Evolutionary conservation across 2,888 invertebrate genomes (phyloP).

Genomic region (Euspilapteryx auroguttella): DNA sequence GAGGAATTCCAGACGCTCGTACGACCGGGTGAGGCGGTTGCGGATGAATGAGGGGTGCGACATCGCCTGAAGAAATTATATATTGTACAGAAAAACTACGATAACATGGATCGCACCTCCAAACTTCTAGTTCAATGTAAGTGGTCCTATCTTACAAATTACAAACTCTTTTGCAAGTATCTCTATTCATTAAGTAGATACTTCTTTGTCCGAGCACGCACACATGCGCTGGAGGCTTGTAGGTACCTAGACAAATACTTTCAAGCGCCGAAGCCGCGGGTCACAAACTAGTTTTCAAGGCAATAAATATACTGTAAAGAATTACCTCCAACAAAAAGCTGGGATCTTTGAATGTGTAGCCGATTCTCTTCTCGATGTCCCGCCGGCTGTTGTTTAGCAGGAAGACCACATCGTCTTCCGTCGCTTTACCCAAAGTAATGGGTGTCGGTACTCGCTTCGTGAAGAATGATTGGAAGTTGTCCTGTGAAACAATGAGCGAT

Average conservation of each 20-base stretch:
- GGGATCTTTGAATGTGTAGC: constrained; percentile 80
- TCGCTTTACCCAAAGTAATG: constrained; percentile 24
- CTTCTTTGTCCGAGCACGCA: no score
- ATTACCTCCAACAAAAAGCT: constrained; percentile 77
- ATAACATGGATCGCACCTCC: no score
- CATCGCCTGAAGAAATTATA: constrained; percentile 65
- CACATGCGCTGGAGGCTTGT: no score
- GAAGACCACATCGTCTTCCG: constrained; percentile 38
- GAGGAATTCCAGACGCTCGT: constrained; percentile 88
- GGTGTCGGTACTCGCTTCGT: constrained; percentile 29
- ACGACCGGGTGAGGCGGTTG: constrained; percentile 83
- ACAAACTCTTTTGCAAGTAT: no score
- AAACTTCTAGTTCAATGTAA: no score
- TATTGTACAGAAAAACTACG: neutral
- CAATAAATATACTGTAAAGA: no score
- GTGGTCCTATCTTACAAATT: no score
- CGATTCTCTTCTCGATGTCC: constrained; percentile 65
- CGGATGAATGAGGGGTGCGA: constrained; percentile 89
- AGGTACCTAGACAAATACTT: no score
- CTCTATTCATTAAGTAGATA: no score
- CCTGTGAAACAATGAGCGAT: no score
- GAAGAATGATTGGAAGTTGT: constrained; percentile 20
- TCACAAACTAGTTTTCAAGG: no score
- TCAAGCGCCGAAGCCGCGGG: no score
- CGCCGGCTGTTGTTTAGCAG: constrained; percentile 31